These are phyloP conservation scores for Ochotona princeps DNA, from an alignment of 2,113 vertebrate species.

Conservation along the genomic window DNA sequence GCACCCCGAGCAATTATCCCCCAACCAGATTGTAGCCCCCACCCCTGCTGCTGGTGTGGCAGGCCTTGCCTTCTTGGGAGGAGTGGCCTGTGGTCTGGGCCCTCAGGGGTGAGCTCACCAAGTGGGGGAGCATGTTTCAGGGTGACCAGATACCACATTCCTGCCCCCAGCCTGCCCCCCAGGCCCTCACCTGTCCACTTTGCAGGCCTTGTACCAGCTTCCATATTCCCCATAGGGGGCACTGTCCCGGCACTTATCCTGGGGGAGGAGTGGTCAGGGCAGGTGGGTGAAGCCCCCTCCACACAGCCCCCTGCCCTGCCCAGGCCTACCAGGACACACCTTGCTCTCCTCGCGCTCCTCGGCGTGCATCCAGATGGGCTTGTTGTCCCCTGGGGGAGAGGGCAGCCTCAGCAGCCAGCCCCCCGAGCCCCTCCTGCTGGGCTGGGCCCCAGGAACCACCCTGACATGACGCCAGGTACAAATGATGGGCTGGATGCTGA, in stretches of 20 bases:
- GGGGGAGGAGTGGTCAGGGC: background rate
- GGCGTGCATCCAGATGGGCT: slow-evolving; percentile 96
- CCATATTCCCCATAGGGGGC: slow-evolving; percentile 90
- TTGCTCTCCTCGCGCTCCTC: slow-evolving; percentile 94
- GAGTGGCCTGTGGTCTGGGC: background rate
- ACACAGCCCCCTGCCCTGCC: background rate
- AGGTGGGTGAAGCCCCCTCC: background rate
- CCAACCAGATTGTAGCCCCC: too few relatives aligned
- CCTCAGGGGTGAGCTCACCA: background rate
- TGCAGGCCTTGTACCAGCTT: slow-evolving; percentile 95
- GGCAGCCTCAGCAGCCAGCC: background rate
- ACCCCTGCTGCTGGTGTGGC: too few relatives aligned
- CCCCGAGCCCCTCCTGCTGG: background rate
- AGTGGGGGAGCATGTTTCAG: background rate
- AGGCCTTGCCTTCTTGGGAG: background rate
- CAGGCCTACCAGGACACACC: slow-evolving; percentile 77
- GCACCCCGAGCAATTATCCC: background rate
- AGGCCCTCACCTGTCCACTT: slow-evolving; percentile 90
- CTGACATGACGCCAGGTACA: too few relatives aligned
- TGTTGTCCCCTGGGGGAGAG: slow-evolving; percentile 90
- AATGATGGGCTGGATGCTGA: background rate
- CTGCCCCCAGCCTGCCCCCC: background rate
- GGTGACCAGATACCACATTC: background rate
- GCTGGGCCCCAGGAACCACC: too few relatives aligned
- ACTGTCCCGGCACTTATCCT: slow-evolving; percentile 89